phyloP scores from a whole-genome alignment of 2,888 invertebrate species.

The Lissocephala sabroskyi region DNA sequence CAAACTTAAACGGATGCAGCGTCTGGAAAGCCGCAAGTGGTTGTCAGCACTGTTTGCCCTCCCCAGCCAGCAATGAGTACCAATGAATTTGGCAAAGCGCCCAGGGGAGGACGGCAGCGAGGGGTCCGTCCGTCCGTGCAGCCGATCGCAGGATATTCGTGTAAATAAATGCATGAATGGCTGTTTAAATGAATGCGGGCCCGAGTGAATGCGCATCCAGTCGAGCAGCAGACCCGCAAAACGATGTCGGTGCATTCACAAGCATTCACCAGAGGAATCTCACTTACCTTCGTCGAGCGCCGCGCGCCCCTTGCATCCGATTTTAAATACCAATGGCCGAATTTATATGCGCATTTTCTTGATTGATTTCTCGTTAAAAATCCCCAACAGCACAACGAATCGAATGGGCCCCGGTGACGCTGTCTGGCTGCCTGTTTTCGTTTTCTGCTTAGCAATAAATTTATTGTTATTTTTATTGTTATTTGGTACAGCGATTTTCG shows the following conservation, averaged over 20 bases:
- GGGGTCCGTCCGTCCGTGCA: no score
- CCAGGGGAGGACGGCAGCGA: conserved; percentile 12
- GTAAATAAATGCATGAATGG: conserved; percentile 39
- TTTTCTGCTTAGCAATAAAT: no score
- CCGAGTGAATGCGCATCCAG: conserved; percentile 27
- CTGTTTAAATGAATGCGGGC: conserved; percentile 33
- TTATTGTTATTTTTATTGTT: no score
- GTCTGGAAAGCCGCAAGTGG: conserved; percentile 9
- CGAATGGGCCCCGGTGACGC: no score
- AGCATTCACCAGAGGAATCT: conserved; percentile 36
- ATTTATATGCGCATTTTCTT: conserved; percentile 9
- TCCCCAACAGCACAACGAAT: no score
- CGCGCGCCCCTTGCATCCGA: conserved; percentile 32
- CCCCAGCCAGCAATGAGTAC: conserved; percentile 9
- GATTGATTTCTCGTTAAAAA: conserved; percentile 12
- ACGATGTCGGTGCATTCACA: no score
- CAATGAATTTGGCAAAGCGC: conserved; percentile 8
- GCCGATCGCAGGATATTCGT: conserved; percentile 18
- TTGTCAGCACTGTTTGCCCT: conserved; percentile 7
- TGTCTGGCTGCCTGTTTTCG: no score
- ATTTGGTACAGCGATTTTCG: no score
- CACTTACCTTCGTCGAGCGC: conserved; percentile 38
- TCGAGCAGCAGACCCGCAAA: neutral
- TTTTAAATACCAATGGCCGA: conserved; percentile 32
- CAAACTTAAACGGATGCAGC: neutral